Percentiles rank a stretch among this genome's conserved stretches.
Evolutionary conservation across 1,140 invertebrate species (phyloP).

Genomic region (Amyelois transitella): DNA sequence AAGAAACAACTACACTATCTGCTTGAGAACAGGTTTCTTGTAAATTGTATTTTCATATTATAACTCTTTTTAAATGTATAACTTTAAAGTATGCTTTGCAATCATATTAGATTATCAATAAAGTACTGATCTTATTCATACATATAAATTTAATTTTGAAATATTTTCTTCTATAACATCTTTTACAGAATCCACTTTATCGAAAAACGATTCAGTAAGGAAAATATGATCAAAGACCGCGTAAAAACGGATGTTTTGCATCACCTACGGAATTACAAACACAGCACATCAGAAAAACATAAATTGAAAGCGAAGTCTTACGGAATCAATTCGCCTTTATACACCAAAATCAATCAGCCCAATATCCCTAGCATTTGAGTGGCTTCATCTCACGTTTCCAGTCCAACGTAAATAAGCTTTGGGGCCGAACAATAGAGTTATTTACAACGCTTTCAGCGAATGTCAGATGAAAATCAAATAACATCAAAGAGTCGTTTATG

Average conservation of each 20-base stretch:
- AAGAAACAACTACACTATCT: no score
- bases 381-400: slow-evolving; percentile 4
- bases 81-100: no score
- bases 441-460: slow-evolving; percentile 39
- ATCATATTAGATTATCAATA: no score
- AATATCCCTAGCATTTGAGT: neutral
- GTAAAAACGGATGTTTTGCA: neutral
- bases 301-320: neutral
- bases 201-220: neutral
- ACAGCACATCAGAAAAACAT: neutral
- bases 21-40: no score
- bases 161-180: no score
- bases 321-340: neutral
- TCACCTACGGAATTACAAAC: no score
- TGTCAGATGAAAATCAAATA: slow-evolving; percentile 44
- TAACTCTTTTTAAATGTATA: no score
- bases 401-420: neutral
- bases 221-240: neutral
- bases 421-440: slow-evolving; percentile 16
- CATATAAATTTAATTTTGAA: no score
- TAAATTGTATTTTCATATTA: no score
- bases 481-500: slow-evolving; percentile 49
- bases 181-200: no score
- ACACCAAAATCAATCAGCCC: neutral
- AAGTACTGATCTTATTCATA: no score